Evolutionary conservation across 2,888 invertebrate genomes (phyloP), one percentile per base, ranked within the genome.

Genomic region (Leptopilina syphax): DNA sequence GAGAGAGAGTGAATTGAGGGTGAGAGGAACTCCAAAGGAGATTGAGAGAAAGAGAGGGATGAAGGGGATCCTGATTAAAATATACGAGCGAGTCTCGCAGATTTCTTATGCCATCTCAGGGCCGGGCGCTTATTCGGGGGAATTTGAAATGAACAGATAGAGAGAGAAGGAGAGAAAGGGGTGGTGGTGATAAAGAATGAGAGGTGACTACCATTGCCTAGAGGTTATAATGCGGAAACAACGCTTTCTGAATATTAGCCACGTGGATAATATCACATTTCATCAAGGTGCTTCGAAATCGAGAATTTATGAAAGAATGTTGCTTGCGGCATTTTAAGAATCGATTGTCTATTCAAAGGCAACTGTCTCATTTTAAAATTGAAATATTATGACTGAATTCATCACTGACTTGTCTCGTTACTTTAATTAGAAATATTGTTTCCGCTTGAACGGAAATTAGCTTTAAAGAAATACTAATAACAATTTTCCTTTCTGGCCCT

Each of bases 121-220:
- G 81, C 79, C 82, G 87, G 86, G 88, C 82, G 87, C 86, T 88
- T 88, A 89, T 91, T 90, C 90, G 87, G 86, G 44, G 85, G 91
- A 91, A 91, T 91, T 88, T 87, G 86, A 89, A 91, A 91, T 90
- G 90, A 50, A 50, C 44, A 91, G 89, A 83, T 80, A 81, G 54
- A 70, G 13, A 70, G 54, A 57, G 70, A 13, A 24, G 13, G 54
- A 34, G 57, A 9, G 50, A 54, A 54, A 24, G 24, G 18, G 2
- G 12, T 7, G 70, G 8, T 12, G 2, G 12, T 13, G 70, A 13
- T 12, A 60, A 60, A 60, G 60, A 12, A 60, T 60, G 60, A 82
- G 83, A 81, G 82, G 79, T 77, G 82, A 73, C 76, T 80, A 79
- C 83, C 78, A 80, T 81, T 67, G 82, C 77, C 76, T 78, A 81